Base-by-base conservation (phyloP, 2,888 invertebrate genomes). In the Priocnemis perturbator region DNA sequence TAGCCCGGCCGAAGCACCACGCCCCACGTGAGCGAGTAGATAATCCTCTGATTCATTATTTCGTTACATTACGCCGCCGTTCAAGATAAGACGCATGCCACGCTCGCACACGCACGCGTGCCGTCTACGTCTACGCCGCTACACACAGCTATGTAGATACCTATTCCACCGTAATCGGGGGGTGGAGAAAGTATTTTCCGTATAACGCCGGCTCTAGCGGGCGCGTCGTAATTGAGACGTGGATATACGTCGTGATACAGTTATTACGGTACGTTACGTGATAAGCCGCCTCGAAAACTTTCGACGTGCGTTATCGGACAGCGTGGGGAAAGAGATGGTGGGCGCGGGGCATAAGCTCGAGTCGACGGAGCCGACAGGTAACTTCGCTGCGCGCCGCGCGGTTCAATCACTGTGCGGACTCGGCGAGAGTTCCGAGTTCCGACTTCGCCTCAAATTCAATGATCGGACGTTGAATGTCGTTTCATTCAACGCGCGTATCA, bases 11-110 rank as follows among this genome's bases (percentile, higher is more conserved):
- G 67, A 17, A 26, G 64, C 69, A 37, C 58, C 70, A 76, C 73
- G 76, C 69, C 71, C 75, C 70, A 70, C 63, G 60, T 59, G 68
- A 74, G 68, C 69, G 69, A 37, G 37, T 71, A 82, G 82, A 83
- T 85, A 83, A 84, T 82, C 79, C 73, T 68, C 76, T 84, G 82
- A 85, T 85, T 84, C 85, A 85, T 85, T 85, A 83, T 85, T 84
- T 83, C 76, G 82, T 85, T 85, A 77, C 76, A 71, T 77, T 73
- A 77, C 69, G 69, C 62, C 71, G 69, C 69, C 65, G 55, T 67
- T 67, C 19, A 56, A 78, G 83, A 84, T 84, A 85, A 84, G 78
- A 71, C 70, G 62, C 79, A 71, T 76, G 78, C 78, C 76, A 77
- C 69, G 70, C 68, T 74, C 37, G 67, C 74, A 73, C 37, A 63